phyloP scores from a whole-genome alignment of 2,797 vertebrate species.

The Xerus rutilus region DNA sequence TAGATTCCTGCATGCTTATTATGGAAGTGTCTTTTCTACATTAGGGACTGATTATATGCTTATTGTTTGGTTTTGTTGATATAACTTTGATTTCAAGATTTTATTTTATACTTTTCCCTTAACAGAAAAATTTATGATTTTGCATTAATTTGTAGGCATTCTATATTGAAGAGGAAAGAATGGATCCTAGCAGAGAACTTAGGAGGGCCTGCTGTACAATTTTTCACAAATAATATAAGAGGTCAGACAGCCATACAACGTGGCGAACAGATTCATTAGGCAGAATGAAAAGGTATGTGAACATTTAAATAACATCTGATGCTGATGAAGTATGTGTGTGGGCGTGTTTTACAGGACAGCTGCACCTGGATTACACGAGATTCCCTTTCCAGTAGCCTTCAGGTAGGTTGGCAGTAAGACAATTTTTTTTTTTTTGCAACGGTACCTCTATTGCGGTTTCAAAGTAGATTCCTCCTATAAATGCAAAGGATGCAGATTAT shows the following conservation, averaged over 20 bases:
- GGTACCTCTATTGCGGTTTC: slow-evolving; percentile 60
- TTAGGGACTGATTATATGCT: neutral
- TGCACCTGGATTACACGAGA: slow-evolving; percentile 52
- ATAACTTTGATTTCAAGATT: neutral
- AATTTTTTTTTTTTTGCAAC: slow-evolving; percentile 64
- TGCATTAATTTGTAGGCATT: neutral
- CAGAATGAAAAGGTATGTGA: slow-evolving; percentile 17
- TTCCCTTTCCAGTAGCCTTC: slow-evolving; percentile 73
- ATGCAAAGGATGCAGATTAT: neutral
- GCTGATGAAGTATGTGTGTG: slow-evolving; percentile 52
- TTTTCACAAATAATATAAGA: neutral
- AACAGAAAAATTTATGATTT: neutral
- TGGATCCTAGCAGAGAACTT: neutral
- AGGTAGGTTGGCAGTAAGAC: slow-evolving; percentile 77
- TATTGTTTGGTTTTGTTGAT: neutral
- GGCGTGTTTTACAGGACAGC: slow-evolving; percentile 71
- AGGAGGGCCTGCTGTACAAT: neutral
- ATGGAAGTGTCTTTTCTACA: neutral
- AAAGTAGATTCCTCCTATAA: slow-evolving; percentile 1
- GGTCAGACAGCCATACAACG: neutral
- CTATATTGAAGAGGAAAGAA: neutral
- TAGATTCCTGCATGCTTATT: neutral
- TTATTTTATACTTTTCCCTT: neutral
- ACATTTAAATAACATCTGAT: slow-evolving; percentile 57
- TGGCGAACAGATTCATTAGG: neutral